Evolutionary conservation across 1,140 invertebrate species (phyloP).

Genomic region (Pseudobourletiella spinata): DNA sequence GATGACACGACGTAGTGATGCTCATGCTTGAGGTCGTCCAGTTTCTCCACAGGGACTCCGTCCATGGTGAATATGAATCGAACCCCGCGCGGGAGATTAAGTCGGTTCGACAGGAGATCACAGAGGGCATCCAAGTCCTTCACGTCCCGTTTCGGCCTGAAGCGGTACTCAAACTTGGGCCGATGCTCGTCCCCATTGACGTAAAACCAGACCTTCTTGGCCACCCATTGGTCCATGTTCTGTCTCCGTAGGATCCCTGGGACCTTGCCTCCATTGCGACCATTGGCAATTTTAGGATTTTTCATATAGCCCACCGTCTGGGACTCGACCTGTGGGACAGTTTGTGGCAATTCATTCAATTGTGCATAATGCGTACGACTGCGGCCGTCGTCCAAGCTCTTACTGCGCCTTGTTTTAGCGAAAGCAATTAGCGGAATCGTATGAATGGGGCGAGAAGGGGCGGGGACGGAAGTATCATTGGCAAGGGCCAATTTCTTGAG

Average conservation of each 20-base stretch:
- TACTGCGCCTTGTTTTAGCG: too few relatives aligned
- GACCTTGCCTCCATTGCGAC: not conserved
- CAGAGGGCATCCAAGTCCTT: slow-evolving; percentile 74
- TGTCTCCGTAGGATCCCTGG: slow-evolving; percentile 26
- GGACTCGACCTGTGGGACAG: not conserved
- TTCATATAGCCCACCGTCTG: not conserved
- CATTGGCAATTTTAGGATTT: not conserved
- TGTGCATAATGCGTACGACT: too few relatives aligned
- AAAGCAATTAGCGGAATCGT: too few relatives aligned
- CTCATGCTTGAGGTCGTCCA: slow-evolving; percentile 80
- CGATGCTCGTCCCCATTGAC: slow-evolving; percentile 88
- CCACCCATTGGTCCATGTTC: slow-evolving; percentile 59
- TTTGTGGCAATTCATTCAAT: too few relatives aligned
- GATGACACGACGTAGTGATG: slow-evolving; percentile 85
- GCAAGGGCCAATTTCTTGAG: too few relatives aligned
- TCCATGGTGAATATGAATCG: slow-evolving; percentile 84
- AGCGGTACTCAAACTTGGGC: slow-evolving; percentile 77
- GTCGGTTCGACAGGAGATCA: slow-evolving; percentile 68
- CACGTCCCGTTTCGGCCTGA: slow-evolving; percentile 77
- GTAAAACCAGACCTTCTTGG: slow-evolving; percentile 74
- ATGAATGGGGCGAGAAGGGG: too few relatives aligned
- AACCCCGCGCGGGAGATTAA: slow-evolving; percentile 69
- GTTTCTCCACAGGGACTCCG: slow-evolving; percentile 66
- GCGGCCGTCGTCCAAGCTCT: too few relatives aligned
- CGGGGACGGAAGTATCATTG: too few relatives aligned